Evolutionary conservation across 2,113 vertebrate species (phyloP), one percentile per base, ranked within the genome.

Genomic region (Leucopsar rothschildi): DNA sequence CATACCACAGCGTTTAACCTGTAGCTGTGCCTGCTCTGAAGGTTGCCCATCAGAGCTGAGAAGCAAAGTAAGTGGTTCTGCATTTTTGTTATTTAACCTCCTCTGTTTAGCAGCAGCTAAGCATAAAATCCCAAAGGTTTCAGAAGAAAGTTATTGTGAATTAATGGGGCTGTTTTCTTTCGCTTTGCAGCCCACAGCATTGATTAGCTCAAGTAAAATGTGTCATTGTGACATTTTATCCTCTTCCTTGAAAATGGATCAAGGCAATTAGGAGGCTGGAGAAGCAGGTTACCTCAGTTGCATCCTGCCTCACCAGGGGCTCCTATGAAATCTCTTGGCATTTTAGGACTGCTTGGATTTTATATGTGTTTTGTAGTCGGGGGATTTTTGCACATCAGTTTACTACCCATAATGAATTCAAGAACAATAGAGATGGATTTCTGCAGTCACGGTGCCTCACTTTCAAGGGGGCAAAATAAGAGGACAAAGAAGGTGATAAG

Each of bases 181-280:
- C 47, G 13, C 27, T 78, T 61, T 86, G 82, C 45, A 89, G 80
- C 56, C 44, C 12, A 1, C 21, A 29, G 40, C 61, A 87, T 50
- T 85, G 81, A 86, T 86, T 81, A 78, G 19, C 35, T 75, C 28
- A 40, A 82, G n/a, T 39, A 21, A 93, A 92, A 81, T 60, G 63
- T 42, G 47, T 79, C n/a, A 66, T 29, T 0, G 0, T 80, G 85
- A 77, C 39, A 52, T 81, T 94, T 92, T 80, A 61, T 42, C 25
- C 24, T 23, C 20, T 92, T 71, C 61, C 49, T 60, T 82, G 81
- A 84, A 75, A 82, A 84, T 15, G 73, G 29, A 93, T 83, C 42
- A 37, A 86, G 47, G 44, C 37, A 69, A 90, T 90, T 72, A 86
- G 28, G 35, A 66, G 64, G 15, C 44, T 91, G 57, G 39, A 70